phyloP scores from a whole-genome alignment of 2,797 vertebrate genomes.

The Jordanella pulchra region DNA sequence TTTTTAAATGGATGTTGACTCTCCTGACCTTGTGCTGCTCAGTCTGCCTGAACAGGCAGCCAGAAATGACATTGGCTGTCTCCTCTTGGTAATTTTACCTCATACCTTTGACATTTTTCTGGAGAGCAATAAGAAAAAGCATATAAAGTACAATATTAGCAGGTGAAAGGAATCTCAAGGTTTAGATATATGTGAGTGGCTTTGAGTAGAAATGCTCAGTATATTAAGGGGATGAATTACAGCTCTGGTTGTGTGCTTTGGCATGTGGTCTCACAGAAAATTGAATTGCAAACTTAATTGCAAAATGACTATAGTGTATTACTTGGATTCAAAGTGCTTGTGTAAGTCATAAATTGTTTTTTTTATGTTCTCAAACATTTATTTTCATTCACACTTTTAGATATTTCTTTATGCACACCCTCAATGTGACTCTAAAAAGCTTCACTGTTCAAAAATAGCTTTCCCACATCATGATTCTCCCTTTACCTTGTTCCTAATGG shows the following conservation, averaged over 20 bases:
- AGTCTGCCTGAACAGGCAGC: neutral
- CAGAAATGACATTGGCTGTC: neutral
- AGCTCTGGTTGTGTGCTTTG: neutral
- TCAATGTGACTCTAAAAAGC: too few species aligned
- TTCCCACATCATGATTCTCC: too few species aligned
- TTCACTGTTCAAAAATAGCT: too few species aligned
- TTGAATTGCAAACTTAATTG: neutral
- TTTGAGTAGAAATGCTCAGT: neutral
- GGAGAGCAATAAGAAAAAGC: neutral
- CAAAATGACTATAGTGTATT: neutral
- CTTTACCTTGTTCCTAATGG: too few species aligned
- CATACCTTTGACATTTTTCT: neutral
- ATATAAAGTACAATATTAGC: neutral
- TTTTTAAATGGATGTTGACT: neutral
- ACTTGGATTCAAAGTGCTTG: neutral
- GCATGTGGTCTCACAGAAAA: neutral
- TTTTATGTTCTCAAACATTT: too few species aligned
- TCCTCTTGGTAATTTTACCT: neutral
- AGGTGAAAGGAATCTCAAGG: neutral
- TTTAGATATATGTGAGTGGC: neutral
- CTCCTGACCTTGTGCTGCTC: neutral
- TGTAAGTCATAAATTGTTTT: too few species aligned
- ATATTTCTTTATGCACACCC: too few species aligned
- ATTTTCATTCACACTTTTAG: too few species aligned
- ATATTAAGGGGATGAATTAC: neutral